Base-by-base conservation (phyloP, 2,888 invertebrate species). In the Anthoptus insignis region DNA sequence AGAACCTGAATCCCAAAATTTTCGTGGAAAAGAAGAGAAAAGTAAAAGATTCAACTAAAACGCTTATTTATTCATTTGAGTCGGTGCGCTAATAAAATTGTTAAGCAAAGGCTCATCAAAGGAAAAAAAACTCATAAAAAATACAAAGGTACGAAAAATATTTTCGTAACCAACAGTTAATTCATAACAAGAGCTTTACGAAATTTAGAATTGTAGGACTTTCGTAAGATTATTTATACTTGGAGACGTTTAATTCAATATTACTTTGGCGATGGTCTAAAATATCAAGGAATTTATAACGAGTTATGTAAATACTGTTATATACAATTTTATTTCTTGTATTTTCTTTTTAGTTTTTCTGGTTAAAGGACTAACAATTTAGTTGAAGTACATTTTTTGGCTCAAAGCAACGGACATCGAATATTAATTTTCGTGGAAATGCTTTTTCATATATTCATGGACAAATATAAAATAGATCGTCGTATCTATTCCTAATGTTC, bases 31-130 rank as follows among this genome's bases (percentile, higher is more conserved):
- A 19, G 19, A 42, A 39, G 8, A 39, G 16, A 6, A 42, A 19
- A 3, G 19, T 42, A 39, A 42, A 52, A n/a, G 5, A 53, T 50
- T 42, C 14, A 22, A 53, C 14, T n/a, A 42, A 39, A 59, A 34
- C 39, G 39, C 32, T 32, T 53, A 42, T 29, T 52, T 53, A 53
- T 52, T 50, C 52, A 50, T 29, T 50, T 39, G 29, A 21, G n/a
- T 39, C 42, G 22, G 42, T 42, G 42, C 53, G 42, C 39, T 52
- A 60, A 60, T 53, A 60, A 60, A 60, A 22, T 45, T 60, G 42
- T 60, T 60, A 60, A 60, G 53, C 29, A 45, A 53, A 45, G 21
- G 39, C 22, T 42, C 53, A 52, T 59, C 59, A 52, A 59, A 47
- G 22, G 39, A 29, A 24, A 37, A 7, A 42, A 42, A 59, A 39